Base-by-base conservation (phyloP, 2,888 invertebrate species). In the Acronicta alni region DNA sequence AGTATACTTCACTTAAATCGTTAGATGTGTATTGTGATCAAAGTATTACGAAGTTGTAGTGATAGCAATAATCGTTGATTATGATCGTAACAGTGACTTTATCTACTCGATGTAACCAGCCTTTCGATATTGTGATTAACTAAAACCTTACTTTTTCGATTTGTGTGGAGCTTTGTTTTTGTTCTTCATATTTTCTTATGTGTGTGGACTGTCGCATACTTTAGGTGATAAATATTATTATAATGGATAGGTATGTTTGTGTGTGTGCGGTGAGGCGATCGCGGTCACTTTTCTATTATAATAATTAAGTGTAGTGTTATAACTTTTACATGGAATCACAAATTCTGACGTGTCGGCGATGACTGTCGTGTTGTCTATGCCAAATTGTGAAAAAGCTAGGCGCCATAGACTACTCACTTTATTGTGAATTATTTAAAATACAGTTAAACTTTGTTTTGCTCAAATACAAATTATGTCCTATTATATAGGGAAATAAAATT, bases 261-360 rank as follows among this genome's bases (percentile, higher is more conserved):
- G 82, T 81, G 82, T 79, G 79, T 75, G 83, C 78, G 77, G 83
- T 82, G 84, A 75, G 92, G 92, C 91, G 92, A 87, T 85, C 92
- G 92, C 88, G 88, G 70, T 83, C 79, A 75, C 75, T 70, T 79
- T 79, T 76, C 86, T 91, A 88, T 90, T 85, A 88, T 89, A 84
- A 35, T 89, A 89, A 85, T 84, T 92, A 93, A 92, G 92, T 84
- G 92, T 93, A 93, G 92, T 89, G 89, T 89, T 88, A 87, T 80
- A 80, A 88, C 87, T 92, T 92, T 92, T 92, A 92, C 92, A 93
- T 86, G 83, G 88, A 89, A 92, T 92, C 91, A 92, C 90, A 92
- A 91, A 89, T 85, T 74, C 84, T 85, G 86, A 87, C 84, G 79
- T 83, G 80, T 84, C 82, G 85, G 81, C 75, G 72, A 68, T 72